A percentile compares a stretch with the other conserved stretches of the same genome.
Evolutionary conservation across 2,888 invertebrate genomes (phyloP).

Genomic region (Cabera pusaria): DNA sequence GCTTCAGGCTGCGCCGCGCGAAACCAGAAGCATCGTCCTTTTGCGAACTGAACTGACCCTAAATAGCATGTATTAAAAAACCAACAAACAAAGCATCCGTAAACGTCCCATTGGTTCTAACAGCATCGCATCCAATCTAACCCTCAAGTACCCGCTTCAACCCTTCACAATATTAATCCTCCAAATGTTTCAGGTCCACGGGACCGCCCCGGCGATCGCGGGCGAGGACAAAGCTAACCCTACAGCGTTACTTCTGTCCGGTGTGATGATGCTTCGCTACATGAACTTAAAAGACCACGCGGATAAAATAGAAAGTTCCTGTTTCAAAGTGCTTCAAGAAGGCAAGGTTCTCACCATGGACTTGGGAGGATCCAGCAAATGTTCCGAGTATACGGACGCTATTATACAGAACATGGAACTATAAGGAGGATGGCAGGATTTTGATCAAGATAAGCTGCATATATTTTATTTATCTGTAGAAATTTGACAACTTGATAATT

Average conservation of each 20-base stretch:
- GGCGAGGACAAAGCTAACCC: slow-evolving; percentile 99
- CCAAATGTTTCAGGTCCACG: slow-evolving; percentile 89
- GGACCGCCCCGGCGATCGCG: slow-evolving; percentile 98
- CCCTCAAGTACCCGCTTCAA: no score
- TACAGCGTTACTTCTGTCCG: slow-evolving; percentile 97
- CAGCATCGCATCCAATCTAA: slow-evolving; percentile 18
- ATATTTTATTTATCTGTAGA: no score
- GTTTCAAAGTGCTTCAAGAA: slow-evolving; percentile 93
- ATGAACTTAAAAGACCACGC: slow-evolving; percentile 91
- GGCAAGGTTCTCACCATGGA: slow-evolving; percentile 94
- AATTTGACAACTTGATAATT: no score
- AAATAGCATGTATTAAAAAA: no score
- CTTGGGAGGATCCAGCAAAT: slow-evolving; percentile 95
- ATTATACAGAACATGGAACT: slow-evolving; percentile 83
- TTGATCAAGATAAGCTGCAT: slow-evolving; percentile 19
- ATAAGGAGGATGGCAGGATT: slow-evolving; percentile 19
- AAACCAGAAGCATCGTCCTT: no score
- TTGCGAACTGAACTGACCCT: no score
- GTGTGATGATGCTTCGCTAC: slow-evolving; percentile 99
- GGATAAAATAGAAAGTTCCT: slow-evolving; percentile 90
- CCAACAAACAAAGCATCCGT: no score
- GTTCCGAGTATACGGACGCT: slow-evolving; percentile 96
- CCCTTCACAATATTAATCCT: no score
- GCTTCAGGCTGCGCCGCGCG: no score
- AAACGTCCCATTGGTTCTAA: slow-evolving; percentile 15